Base-by-base conservation (phyloP, 2,797 vertebrate species). In the Margarornis squamiger region DNA sequence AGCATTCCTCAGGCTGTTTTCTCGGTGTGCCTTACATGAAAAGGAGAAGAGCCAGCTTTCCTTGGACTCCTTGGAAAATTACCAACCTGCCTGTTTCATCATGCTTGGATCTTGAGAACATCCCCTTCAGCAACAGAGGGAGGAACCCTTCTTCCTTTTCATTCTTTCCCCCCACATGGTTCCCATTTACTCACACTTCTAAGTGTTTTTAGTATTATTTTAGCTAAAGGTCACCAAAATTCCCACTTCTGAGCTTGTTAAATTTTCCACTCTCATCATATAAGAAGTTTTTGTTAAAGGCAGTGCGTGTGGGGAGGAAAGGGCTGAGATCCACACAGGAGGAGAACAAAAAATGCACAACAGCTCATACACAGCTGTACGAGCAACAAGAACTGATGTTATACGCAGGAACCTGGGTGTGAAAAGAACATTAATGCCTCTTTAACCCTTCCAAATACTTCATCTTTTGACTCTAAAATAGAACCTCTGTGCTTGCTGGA, bases 201-300 rank as follows among this genome's bases (percentile, higher is more conserved):
- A 85, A 43, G 62, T 87, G 74, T 41, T 87, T 91, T 91, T 72
- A 79, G 20, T 72, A 62, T 87, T 81, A 72, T 62, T 89, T 85
- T 48, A 87, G 77, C 84, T 91, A 85, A 96, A 96, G 92, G 92
- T 96, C 91, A 27, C 30, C 36, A 36, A 76, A 86, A 92, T 92
- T 95, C 92, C 89, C 91, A 92, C 59, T 96, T 90, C 75, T 72
- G 36, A 62, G 66, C 54, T 48, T 39, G 46, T 49, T 73, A 70
- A 24, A n/a, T 92, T 91, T 92, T 92, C 94, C 91, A 88, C 22
- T 93, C 65, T 27, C 18, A 5, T 54, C 65, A 26, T 24, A 55
- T 29, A 81, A 92, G 79, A 76, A 36, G 39, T 22, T 80, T 93
- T 86, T 87, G 72, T 73, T 49, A 27, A 34, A 27, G 26, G 51